phyloP scores from a whole-genome alignment of 2,797 vertebrate species.

The Sebastes hubbsi region DNA sequence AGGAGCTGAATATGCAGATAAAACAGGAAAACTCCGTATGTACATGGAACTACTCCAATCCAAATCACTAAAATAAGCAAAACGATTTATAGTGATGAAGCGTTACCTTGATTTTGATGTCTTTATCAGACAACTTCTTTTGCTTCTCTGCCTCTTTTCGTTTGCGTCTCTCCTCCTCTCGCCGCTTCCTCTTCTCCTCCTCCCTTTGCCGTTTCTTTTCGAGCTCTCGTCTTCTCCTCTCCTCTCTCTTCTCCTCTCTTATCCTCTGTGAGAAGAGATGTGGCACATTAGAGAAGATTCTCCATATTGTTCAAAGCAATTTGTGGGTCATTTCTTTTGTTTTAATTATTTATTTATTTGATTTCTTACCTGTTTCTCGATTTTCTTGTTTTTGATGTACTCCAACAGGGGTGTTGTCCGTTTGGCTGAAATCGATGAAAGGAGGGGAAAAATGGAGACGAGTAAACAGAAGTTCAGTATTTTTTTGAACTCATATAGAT shows the following conservation, averaged over 20 bases:
- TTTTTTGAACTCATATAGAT: neutral
- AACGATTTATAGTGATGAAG: neutral
- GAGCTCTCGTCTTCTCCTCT: conserved; percentile 90
- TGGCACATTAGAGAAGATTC: neutral
- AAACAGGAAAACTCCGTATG: neutral
- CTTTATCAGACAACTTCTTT: conserved; percentile 92
- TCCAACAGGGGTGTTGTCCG: conserved; percentile 97
- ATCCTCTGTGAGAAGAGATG: conserved; percentile 85
- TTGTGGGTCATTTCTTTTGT: neutral
- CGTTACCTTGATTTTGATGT: conserved; percentile 93
- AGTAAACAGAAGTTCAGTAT: neutral
- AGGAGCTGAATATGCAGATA: conserved; percentile 84
- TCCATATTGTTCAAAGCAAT: neutral
- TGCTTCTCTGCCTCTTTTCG: conserved; percentile 94
- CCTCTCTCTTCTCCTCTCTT: conserved; percentile 96
- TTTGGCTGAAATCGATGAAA: conserved; percentile 85
- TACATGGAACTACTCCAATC: no score
- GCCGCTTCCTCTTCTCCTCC: conserved; percentile 93
- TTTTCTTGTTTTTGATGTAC: conserved; percentile 98
- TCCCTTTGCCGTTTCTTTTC: conserved; percentile 95
- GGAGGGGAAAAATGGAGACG: neutral
- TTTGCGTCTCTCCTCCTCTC: conserved; percentile 93
- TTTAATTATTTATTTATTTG: neutral
- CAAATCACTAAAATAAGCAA: neutral
- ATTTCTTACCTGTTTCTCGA: conserved; percentile 93